Evolutionary conservation across 2,113 vertebrate genomes (phyloP), one percentile per base, ranked within the genome.

Genomic region (Ploceus nigricollis): DNA sequence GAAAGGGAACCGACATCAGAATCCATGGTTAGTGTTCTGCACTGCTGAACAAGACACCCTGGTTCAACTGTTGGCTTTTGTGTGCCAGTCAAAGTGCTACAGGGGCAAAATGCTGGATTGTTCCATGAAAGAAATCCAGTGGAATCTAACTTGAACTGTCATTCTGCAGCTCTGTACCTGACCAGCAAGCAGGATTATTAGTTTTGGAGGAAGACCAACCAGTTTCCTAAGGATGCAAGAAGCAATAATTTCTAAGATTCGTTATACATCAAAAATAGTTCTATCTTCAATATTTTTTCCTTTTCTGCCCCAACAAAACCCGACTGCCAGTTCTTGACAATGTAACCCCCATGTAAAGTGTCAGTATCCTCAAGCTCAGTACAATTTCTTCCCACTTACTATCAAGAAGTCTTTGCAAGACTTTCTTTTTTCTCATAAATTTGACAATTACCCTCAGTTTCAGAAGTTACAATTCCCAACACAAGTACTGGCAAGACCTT

Each of bases 141-240:
- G 66, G 57, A 80, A 86, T 78, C 53, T 63, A 64, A 91, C 68
- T 2, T 33, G 28, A 90, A 45, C 72, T 92, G 76, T 64, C 78
- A 35, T 39, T 35, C 50, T 16, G 48, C 71, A 96, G 94, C 60
- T 88, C 85, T 89, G 56, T 45, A 86, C 48, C 70, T 68, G n/a
- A 77, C 77, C 39, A 57, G 65, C 65, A 51, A 94, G 60, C 25
- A 65, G 21, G 54, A 64, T 30, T 42, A 69, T 27, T 71, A 25
- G 30, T 35, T 84, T 71, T 92, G 78, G 93, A 92, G 87, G 93
- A 95, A 95, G 85, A 82, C 37, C 86, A 93, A 68, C 33, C 58
- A 87, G 70, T 77, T 93, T 90, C 47, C 30, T 40, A 93, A 40
- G 50, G 68, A 87, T 56, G 64, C 24, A 79, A 47, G 27, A 92